These are phyloP conservation scores for Rhegmatorhina hoffmannsi DNA, from an alignment of 2,113 vertebrate species.

Conservation along the genomic window DNA sequence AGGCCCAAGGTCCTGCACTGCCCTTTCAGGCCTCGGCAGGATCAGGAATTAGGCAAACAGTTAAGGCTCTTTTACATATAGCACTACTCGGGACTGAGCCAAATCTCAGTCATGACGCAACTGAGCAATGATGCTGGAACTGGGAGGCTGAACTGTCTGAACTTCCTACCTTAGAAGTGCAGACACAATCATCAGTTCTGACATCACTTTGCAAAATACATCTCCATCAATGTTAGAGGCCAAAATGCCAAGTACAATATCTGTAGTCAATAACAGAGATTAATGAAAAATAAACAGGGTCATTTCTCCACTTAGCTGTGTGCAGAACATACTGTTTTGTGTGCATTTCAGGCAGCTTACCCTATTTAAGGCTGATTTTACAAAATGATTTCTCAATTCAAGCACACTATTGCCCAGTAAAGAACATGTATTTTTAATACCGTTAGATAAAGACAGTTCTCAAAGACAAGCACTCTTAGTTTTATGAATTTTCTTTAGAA, in stretches of 20 bases:
- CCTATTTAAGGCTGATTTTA: background rate
- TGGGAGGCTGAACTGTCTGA: background rate
- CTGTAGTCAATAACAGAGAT: background rate
- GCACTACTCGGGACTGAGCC: background rate
- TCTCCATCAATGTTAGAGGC: background rate
- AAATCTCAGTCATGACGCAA: background rate
- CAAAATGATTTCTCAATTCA: background rate
- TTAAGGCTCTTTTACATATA: background rate
- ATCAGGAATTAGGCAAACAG: slow-evolving; percentile 4
- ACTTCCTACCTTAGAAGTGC: background rate
- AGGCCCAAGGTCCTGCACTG: background rate
- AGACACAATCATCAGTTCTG: background rate
- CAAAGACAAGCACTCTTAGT: background rate
- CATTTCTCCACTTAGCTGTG: background rate
- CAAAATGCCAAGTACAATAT: background rate
- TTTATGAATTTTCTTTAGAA: background rate
- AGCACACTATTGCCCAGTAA: background rate
- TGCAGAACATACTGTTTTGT: background rate
- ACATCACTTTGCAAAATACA: background rate
- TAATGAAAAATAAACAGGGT: background rate
- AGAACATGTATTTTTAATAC: background rate
- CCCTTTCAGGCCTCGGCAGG: background rate
- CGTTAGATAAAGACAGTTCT: background rate
- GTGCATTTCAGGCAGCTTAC: background rate
- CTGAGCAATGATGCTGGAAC: background rate